phyloP scores from a whole-genome alignment of 2,113 vertebrate genomes.

The Galbula dea region DNA sequence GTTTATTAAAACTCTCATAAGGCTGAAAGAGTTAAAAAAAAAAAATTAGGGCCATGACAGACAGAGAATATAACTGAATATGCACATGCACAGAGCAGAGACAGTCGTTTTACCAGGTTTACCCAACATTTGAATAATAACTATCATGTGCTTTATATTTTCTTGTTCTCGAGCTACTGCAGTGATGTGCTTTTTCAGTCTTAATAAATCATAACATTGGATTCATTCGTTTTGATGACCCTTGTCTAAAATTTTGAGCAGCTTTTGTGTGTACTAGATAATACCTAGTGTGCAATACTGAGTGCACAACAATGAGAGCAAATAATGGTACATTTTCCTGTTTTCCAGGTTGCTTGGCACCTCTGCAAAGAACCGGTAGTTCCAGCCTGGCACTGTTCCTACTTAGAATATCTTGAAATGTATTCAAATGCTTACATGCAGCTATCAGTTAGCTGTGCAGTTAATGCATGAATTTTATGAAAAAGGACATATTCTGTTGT shows the following conservation, averaged over 20 bases:
- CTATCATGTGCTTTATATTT: background rate
- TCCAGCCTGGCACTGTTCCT: background rate
- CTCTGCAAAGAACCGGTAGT: background rate
- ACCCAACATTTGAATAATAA: background rate
- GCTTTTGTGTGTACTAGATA: background rate
- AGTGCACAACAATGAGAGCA: background rate
- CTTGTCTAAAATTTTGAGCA: slow-evolving; percentile 31
- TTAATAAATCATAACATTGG: background rate
- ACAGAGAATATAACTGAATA: background rate
- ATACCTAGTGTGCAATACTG: background rate
- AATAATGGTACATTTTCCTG: background rate
- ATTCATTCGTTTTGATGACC: slow-evolving; percentile 20
- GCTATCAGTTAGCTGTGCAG: background rate
- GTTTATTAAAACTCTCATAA: slow-evolving; percentile 3
- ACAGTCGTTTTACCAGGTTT: background rate
- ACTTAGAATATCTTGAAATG: background rate
- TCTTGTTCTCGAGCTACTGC: background rate
- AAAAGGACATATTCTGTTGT: background rate
- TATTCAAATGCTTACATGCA: background rate
- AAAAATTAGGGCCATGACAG: background rate
- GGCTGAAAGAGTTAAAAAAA: background rate
- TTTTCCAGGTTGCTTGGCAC: background rate
- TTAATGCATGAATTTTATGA: background rate
- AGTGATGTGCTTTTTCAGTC: background rate
- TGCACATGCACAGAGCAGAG: background rate